Base-by-base conservation (phyloP, 2,888 invertebrate species). In the Pheosia gnoma region DNA sequence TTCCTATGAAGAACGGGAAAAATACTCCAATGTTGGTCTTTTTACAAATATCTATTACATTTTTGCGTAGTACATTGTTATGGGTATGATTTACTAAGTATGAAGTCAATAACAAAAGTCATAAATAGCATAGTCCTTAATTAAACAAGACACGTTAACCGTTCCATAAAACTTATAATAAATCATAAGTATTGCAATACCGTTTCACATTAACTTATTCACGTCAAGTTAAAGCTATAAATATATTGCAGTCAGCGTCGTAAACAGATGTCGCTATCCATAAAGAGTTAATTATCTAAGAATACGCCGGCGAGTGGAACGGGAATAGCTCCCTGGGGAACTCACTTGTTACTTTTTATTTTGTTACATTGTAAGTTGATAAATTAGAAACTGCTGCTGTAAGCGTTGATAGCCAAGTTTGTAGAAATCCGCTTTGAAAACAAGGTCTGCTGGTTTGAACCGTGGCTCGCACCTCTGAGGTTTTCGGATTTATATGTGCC, bases 251-350 rank as follows among this genome's bases (percentile, higher is more conserved):
- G 70, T 78, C 70, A 77, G 65, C 77, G 75, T 77, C 74, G 85
- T 86, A 85, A 91, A 89, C 93, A 92, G 87, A 89, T 92, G 93
- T 91, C 89, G 75, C 83, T 79, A 67, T 81, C 81, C 83, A 86
- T 91, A 90, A 91, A 91, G 92, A 91, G 91, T 91, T 93, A 92
- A 92, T 92, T 92, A 91, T 87, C 85, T 86, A 88, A 91, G 88
- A 92, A 91, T 90, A 91, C 78, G 79, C 82, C 72, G 73, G 76
- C 67, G 73, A 74, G 47, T 69, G 72, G 74, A 73, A 71, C 81
- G 69, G 77, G 83, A 86, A 89, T 88, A 87, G 84, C 83, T 87
- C 91, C 86, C 91, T 83, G 77, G 92, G 89, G 91, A 91, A 90
- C 83, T 70, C 72, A 69, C 63, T 72, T 74, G 64, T 81, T 78